Conservation (phyloP, 2,797 vertebrate genomes). For the Lutjanus campechanus region DNA sequence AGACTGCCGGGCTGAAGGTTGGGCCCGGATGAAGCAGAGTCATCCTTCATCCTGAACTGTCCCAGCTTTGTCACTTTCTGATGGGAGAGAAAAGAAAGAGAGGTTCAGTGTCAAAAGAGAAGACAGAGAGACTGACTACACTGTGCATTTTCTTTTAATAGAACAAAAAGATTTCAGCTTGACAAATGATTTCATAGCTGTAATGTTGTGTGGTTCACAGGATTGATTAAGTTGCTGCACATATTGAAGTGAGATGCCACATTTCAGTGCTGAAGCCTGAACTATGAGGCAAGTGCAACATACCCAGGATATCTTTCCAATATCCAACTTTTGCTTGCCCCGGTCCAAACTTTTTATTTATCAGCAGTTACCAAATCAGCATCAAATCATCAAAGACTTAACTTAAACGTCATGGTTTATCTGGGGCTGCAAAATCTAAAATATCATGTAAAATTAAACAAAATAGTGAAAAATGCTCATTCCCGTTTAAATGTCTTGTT, state of each 20-base stretch:
- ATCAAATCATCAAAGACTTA: too few relatives aligned
- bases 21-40: slow-evolving; percentile 78
- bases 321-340: too few relatives aligned
- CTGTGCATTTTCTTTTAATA: slow-evolving; percentile 1
- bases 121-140: neutral
- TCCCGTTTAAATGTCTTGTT: too few relatives aligned
- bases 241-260: neutral
- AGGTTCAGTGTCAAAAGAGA: neutral
- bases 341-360: too few relatives aligned
- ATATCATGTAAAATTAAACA: too few relatives aligned
- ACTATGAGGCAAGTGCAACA: too few relatives aligned
- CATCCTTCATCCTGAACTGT: slow-evolving; percentile 92
- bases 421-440: too few relatives aligned
- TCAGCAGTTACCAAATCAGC: too few relatives aligned
- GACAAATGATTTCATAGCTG: slow-evolving; percentile 14
- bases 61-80: slow-evolving; percentile 93
- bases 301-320: too few relatives aligned
- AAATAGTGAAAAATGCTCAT: too few relatives aligned
- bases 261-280: neutral
- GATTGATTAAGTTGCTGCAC: neutral
- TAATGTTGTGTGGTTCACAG: neutral
- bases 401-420: too few relatives aligned
- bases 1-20: slow-evolving; percentile 90
- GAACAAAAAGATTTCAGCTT: slow-evolving; percentile 16
- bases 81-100: slow-evolving; percentile 9